Evolutionary conservation across 2,888 invertebrate species (phyloP).

Genomic region (Diabrotica balteata): DNA sequence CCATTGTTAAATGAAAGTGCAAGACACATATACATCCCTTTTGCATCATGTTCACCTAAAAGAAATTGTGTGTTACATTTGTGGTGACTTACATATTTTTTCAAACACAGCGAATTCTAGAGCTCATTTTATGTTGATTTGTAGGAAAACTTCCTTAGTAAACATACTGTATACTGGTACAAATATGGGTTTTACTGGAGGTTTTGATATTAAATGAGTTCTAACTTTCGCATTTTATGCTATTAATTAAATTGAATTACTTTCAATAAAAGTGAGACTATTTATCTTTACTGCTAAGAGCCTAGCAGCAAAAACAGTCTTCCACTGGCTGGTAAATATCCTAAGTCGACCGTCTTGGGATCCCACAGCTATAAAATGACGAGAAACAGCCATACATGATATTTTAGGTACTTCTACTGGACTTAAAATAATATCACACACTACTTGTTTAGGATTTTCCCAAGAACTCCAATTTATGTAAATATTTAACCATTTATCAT

Average conservation of each 20-base stretch:
- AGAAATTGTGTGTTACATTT: no score
- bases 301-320: constrained; percentile 47
- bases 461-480: constrained; percentile 56
- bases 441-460: constrained; percentile 51
- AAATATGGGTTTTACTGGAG: no score
- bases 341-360: constrained; percentile 55
- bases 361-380: constrained; percentile 54
- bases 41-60: constrained; percentile 39
- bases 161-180: no score
- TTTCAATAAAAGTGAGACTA: constrained; percentile 51
- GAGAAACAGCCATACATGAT: constrained; percentile 54
- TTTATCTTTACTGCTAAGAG: constrained; percentile 53
- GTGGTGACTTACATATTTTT: no score
- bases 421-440: constrained; percentile 50
- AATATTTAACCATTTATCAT: constrained; percentile 52
- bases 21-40: constrained; percentile 39
- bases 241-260: constrained; percentile 25
- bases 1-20: constrained; percentile 47
- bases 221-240: no score
- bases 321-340: constrained; percentile 52
- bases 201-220: no score
- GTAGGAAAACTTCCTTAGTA: no score
- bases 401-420: constrained; percentile 54
- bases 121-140: no score
- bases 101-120: no score